phyloP scores from a whole-genome alignment of 2,797 vertebrate species.

The Limosa lapponica region DNA sequence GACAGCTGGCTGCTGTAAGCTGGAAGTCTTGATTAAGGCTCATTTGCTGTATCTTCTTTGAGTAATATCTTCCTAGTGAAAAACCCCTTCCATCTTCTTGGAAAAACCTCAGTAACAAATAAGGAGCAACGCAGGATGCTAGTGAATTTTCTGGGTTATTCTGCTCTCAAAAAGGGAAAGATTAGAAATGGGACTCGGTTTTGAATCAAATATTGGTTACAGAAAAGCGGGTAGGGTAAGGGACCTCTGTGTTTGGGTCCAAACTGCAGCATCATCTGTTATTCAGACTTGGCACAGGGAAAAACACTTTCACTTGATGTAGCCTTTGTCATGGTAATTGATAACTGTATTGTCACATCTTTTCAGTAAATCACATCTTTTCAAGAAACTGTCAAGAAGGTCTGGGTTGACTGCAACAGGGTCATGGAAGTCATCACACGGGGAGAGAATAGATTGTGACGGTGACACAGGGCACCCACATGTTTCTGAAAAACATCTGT shows the following conservation, averaged over 20 bases:
- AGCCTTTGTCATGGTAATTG: conserved; percentile 35
- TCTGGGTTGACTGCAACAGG: conserved; percentile 6
- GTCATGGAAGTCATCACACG: neutral
- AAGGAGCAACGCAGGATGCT: neutral
- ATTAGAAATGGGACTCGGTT: neutral
- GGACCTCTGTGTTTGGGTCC: neutral
- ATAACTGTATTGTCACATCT: conserved; percentile 28
- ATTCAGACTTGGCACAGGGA: neutral
- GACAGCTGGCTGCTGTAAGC: neutral
- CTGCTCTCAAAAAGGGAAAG: neutral
- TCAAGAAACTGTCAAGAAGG: conserved; percentile 15
- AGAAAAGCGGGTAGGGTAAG: neutral
- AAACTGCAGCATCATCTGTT: conserved; percentile 19
- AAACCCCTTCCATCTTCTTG: neutral
- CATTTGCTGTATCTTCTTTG: neutral
- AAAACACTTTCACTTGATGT: conserved; percentile 26
- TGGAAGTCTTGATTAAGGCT: neutral
- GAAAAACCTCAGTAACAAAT: neutral
- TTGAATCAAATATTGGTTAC: neutral
- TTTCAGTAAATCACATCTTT: conserved; percentile 49
- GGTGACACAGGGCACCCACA: neutral
- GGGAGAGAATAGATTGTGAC: conserved; percentile 17
- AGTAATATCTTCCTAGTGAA: neutral
- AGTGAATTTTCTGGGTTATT: neutral
- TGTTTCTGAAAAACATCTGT: conserved; percentile 8